Evolutionary conservation across 2,113 vertebrate genomes (phyloP), one percentile per base, ranked within the genome.

Genomic region (Myrmecobius fasciatus): DNA sequence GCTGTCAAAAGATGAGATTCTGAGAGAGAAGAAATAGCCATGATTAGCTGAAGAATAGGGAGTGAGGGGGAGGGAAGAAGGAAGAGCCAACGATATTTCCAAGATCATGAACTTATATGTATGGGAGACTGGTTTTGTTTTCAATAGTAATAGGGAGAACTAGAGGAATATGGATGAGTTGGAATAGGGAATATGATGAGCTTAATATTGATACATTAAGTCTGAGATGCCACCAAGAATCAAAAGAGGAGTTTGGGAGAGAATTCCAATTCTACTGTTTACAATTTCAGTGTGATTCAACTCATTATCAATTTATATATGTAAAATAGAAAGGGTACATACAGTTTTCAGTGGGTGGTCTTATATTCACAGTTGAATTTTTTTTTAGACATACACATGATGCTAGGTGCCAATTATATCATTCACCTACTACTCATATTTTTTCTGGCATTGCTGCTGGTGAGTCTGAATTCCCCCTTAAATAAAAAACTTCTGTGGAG

Each of bases 281-380:
- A 83, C 67, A 83, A 43, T 83, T 43, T 43, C 67, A 83, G 2
- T 83, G n/a, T 83, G n/a, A 83, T 83, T 83, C n/a, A 83, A 83
- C 43, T 83, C 36, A 83, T 83, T 43, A 83, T 43, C 67, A 83
- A 83, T 83, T n/a, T 83, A 83, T 43, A 20, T 43, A 83, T 83
- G n/a, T n/a, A 83, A 22, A 83, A 83, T n/a, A 43, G 67, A 83
- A 83, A 83, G n/a, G 7, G 6, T 83, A 83, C 67, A 83, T 24
- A 83, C n/a, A 43, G 67, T 83, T 83, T 83, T 83, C n/a, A 83
- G 67, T 83, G 67, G 67, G 67, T 83, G 67, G 67, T 83, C 67
- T 83, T 83, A 26, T 83, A 83, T 83, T 43, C 67, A 83, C 67
- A 83, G 20, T 7, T 36, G 56, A 83, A 83, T 83, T 83, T 43